Percentiles rank a stretch among this genome's conserved stretches.
Conservation (phyloP, 2,888 invertebrate genomes). For the Allophyes oxyacanthae region DNA sequence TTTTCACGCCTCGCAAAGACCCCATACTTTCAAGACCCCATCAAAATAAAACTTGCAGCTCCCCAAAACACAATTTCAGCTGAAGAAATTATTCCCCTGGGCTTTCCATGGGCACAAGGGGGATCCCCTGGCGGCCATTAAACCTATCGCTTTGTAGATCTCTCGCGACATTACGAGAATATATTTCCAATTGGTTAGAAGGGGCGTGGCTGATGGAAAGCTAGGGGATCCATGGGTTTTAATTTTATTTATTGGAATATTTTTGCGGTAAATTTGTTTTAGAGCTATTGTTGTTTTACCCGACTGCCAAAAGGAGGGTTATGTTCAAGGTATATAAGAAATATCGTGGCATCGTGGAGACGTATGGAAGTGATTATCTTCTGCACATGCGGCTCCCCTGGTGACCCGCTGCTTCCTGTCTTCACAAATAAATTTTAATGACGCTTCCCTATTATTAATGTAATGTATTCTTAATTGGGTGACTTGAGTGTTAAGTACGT, state of each 20-base stretch:
- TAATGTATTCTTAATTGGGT: no score
- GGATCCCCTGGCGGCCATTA: constrained; percentile 63
- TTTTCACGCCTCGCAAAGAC: constrained; percentile 32
- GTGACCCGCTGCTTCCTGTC: no score
- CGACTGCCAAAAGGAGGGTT: no score
- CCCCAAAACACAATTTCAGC: constrained; percentile 48
- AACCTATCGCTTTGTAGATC: constrained; percentile 71
- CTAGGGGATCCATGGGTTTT: constrained; percentile 27
- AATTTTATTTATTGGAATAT: background rate
- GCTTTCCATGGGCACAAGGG: constrained; percentile 45
- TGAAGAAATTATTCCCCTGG: constrained; percentile 54
- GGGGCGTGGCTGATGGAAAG: constrained; percentile 48
- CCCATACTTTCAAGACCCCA: constrained; percentile 19
- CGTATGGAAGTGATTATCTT: no score
- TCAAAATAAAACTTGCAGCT: constrained; percentile 52
- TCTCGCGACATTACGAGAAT: constrained; percentile 70
- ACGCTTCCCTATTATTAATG: no score
- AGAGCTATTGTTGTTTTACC: background rate
- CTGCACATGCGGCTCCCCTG: no score
- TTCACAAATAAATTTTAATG: no score
- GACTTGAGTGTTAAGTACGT: no score
- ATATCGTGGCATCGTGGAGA: no score
- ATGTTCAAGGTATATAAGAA: no score
- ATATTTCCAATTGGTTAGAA: constrained; percentile 71
- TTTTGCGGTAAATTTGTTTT: background rate